A percentile compares a stretch with the other conserved stretches of the same genome.
phyloP scores from a whole-genome alignment of 2,113 vertebrate genomes.

The Rattus norvegicus region DNA sequence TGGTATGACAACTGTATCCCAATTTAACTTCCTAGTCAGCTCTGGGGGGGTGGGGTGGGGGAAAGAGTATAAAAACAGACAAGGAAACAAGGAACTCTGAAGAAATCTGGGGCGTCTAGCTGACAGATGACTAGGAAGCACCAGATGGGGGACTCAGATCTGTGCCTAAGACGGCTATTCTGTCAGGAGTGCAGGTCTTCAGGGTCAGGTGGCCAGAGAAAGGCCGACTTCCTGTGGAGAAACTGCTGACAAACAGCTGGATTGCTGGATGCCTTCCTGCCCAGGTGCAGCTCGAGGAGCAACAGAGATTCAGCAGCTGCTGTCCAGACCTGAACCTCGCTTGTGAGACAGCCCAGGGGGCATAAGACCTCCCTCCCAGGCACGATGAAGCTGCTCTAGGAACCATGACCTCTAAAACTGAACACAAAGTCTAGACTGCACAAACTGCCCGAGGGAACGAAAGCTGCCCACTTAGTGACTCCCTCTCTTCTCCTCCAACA shows the following conservation, averaged over 20 bases:
- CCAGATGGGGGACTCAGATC: constrained; percentile 19
- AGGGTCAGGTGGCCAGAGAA: neutral
- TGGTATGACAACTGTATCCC: constrained; percentile 49
- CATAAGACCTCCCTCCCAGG: neutral
- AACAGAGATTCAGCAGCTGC: constrained; percentile 30
- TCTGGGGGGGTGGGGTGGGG: neutral
- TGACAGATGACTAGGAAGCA: constrained; percentile 17
- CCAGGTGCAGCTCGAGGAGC: neutral
- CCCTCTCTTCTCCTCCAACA: neutral
- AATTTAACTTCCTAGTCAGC: constrained; percentile 68
- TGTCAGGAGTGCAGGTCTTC: neutral
- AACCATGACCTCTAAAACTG: neutral
- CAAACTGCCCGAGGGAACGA: neutral
- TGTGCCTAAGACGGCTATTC: neutral
- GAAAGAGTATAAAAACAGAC: constrained; percentile 38
- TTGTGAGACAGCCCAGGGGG: neutral
- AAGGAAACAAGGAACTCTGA: neutral
- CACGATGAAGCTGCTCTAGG: neutral
- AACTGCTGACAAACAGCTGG: neutral
- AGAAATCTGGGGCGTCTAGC: neutral
- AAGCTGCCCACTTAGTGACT: neutral
- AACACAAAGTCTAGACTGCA: neutral
- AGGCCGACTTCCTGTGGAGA: neutral
- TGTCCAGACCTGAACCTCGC: neutral
- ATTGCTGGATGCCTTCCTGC: neutral